Evolutionary conservation across 2,888 invertebrate genomes (phyloP).

Genomic region (Iselma pallidipennis): DNA sequence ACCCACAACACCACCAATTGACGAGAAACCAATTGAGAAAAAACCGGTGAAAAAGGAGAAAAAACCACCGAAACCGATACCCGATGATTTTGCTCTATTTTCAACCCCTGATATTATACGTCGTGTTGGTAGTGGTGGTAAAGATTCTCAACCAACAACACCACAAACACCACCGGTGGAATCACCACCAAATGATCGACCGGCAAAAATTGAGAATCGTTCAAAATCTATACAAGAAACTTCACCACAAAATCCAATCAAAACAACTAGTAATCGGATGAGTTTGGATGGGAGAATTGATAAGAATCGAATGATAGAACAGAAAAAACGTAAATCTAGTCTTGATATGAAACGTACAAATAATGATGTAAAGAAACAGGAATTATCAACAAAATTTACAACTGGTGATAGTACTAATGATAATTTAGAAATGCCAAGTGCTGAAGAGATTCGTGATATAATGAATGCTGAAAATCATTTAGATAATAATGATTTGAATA

Average conservation of each 20-base stretch:
- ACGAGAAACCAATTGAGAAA: conserved; percentile 37
- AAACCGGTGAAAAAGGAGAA: conserved; percentile 54
- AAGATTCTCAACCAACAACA: conserved; percentile 42
- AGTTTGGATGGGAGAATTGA: conserved; percentile 44
- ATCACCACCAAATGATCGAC: too few relatives aligned
- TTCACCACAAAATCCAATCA: conserved; percentile 25
- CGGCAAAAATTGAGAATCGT: conserved; percentile 49
- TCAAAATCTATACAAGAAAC: conserved; percentile 45
- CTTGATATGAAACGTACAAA: background rate
- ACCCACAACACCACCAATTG: conserved; percentile 44
- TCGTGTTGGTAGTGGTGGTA: conserved; percentile 60
- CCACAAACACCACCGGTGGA: conserved; percentile 29
- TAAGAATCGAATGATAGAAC: conserved; percentile 4
- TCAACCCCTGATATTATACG: conserved; percentile 79
- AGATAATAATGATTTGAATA: conserved; percentile 22
- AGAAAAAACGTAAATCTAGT: background rate
- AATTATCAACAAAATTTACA: background rate
- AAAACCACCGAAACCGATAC: conserved; percentile 57
- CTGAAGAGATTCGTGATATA: conserved; percentile 49
- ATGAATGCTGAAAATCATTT: conserved; percentile 48
- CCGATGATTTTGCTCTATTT: conserved; percentile 72
- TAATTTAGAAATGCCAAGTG: conserved; percentile 37
- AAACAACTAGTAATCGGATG: background rate
- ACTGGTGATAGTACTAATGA: background rate
- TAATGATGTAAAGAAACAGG: background rate